These are phyloP conservation scores for Mesembrinibis cayennensis DNA, from an alignment of 2,113 vertebrate genomes.

Conservation along the genomic window DNA sequence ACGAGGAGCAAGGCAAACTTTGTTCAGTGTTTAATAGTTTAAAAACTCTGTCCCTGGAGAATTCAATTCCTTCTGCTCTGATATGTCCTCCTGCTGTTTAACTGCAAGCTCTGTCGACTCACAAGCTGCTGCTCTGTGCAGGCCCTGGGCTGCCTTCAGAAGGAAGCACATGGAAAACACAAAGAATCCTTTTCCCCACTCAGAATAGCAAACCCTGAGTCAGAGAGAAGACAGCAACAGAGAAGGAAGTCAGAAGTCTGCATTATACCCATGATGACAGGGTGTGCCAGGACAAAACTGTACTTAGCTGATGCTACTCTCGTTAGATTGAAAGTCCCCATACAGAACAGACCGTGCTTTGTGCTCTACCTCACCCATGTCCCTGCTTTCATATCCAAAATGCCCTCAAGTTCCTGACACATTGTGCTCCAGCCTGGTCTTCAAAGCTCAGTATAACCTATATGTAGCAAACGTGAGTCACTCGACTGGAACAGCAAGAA, in stretches of 20 bases:
- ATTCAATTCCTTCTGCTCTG: neutral
- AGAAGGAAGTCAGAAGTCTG: neutral
- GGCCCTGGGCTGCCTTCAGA: neutral
- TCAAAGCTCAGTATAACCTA: neutral
- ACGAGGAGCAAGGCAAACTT: neutral
- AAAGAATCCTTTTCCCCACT: neutral
- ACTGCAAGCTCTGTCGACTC: neutral
- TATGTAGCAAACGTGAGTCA: neutral
- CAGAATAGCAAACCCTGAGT: neutral
- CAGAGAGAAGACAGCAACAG: neutral
- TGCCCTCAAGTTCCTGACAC: neutral
- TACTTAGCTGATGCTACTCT: neutral
- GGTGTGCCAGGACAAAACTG: neutral
- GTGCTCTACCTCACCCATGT: neutral
- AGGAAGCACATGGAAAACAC: neutral
- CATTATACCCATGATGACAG: neutral
- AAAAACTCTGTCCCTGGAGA: neutral
- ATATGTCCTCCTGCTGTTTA: neutral
- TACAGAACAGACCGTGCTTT: neutral
- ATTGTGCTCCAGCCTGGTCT: neutral
- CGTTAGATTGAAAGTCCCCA: neutral
- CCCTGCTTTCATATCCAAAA: neutral
- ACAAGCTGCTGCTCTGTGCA: constrained; percentile 6
- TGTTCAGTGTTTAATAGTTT: neutral
- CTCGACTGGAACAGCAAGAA: neutral